Evolutionary conservation across 2,113 vertebrate genomes (phyloP), one percentile per base, ranked within the genome.

Genomic region (Heterotilapia buettikoferi): DNA sequence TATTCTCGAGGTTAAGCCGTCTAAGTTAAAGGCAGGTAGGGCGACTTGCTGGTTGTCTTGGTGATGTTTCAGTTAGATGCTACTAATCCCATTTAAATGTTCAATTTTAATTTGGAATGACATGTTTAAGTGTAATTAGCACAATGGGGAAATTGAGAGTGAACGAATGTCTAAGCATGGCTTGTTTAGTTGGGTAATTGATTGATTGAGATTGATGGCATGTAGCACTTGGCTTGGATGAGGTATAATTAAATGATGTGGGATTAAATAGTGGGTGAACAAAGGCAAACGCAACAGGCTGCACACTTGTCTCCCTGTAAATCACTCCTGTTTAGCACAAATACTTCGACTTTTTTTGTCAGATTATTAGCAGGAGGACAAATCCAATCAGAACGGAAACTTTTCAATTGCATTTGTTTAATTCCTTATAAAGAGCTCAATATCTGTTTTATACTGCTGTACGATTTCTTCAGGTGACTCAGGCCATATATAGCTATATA

Each of bases 181-280:
- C 93, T 95, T 95, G 94, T 95, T 95, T 94, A 92, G 93, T 91
- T 80, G 83, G 87, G 86, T 95, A 96, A 96, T 94, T 93, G 93
- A 95, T 94, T 94, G 94, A 96, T 95, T 94, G 92, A 95, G 94
- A 96, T 94, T 95, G 94, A 96, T 96, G 91, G 91, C 92, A 93
- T 95, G 93, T 89, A 94, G 91, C 90, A 94, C 93, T 92, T 84
- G 92, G 90, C 88, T 91, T 90, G 84, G 87, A 89, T 92, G 90
- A 94, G 91, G 92, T 92, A 79, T 95, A 94, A 96, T 96, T 96
- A 94, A 93, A 93, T 91, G 80, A 92, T 86, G 91, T 89, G 91
- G 88, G 88, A 93, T 93, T 93, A 95, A 96, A 94, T 91, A 92
- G 89, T 57, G 85, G 38, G 82, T 85, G 89, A 93, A 91, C 90